Evolutionary conservation across 2,113 vertebrate genomes (phyloP), one percentile per base, ranked within the genome.

Genomic region (Chaenocephalus aceratus): DNA sequence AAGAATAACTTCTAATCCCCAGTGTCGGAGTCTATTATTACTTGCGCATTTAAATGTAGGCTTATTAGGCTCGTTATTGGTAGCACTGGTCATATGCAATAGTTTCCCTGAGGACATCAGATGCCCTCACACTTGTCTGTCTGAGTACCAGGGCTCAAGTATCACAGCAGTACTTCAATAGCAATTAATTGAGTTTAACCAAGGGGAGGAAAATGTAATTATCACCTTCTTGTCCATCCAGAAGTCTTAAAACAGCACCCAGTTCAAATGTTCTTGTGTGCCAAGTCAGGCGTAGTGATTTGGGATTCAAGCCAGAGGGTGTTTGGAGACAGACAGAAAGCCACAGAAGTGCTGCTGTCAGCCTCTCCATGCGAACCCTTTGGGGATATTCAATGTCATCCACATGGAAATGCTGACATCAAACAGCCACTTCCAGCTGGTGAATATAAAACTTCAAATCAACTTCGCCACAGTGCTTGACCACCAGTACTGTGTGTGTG

Each of bases 361-460:
- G 48, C 23, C 41, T 54, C 45, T 63, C 15, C 14, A 8, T 13
- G 1, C 30, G 7, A 73, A 46, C 6, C 34, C 8, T 54, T 45
- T 5, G 58, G 59, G 59, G 44, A 23, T 51, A 34, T 61, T 18
- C 65, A 48, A 65, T 36, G 73, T 34, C 63, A 59, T 73, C 46
- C 44, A 57, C 65, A 77, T 18, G 14, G 45, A 64, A 46, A 52
- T 44, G 52, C 57, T n/a, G 45, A 69, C 77, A 69, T 46, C 16
- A 68, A 23, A 76, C 49, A 61, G 34, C 1, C 11, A 69, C 63
- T 53, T 73, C 78, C 67, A 63, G 83, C 62, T 68, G 57, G 44
- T 68, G 48, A 66, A 58, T 49, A 60, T 72, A 52, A 74, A 74
- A 69, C 53, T 34, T 70, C 16, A 45, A 67, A 63, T 72, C 45